Evolutionary conservation across 2,113 vertebrate genomes (phyloP), one percentile per base, ranked within the genome.

Genomic region (Etheostoma spectabile): DNA sequence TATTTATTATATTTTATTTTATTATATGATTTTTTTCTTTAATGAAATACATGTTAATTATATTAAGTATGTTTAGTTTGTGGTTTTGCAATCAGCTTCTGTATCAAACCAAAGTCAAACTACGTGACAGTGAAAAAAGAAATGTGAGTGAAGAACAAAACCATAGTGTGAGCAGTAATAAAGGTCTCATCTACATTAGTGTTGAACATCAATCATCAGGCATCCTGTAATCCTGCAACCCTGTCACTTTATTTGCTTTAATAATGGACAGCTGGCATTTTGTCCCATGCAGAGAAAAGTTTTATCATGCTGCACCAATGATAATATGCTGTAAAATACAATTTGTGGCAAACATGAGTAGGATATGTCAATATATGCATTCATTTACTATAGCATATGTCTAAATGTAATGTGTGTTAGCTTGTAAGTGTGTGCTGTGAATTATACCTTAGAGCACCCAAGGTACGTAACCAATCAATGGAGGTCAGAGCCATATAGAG

Each of bases 401-500:
- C 30, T 63, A 63, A 35, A 33, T 45, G 15, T 27, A 38, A 11
- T 62, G 2, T 55, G 53, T 69, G 38, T 24, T 11, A 55, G 63
- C 16, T 6, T 80, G 77, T 65, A 53, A 55, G 38, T 49, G 42
- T 48, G 59, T 38, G 60, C 38, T 52, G 21, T 74, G 22, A 84
- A 74, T 80, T 66, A 42, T 55, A 51, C 59, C 59, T 33, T 52
- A 59, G 57, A 60, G 56, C 51, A 79, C 35, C 22, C 46, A 53
- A 35, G 3, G 18, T 53, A 24, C 65, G 51, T 30, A 62, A 77
- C 67, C 69, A 55, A 60, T 79, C 64, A 69, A n/a, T 8, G 46
- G 35, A 67, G 35, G 65, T 81, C 18, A 75, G 15, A 67, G 64
- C 11, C 42, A 74, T 16, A 74, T 3, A 69, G 35, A 75, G 66